Conservation (phyloP, 1,140 invertebrate genomes). For the Patella vulgata region DNA sequence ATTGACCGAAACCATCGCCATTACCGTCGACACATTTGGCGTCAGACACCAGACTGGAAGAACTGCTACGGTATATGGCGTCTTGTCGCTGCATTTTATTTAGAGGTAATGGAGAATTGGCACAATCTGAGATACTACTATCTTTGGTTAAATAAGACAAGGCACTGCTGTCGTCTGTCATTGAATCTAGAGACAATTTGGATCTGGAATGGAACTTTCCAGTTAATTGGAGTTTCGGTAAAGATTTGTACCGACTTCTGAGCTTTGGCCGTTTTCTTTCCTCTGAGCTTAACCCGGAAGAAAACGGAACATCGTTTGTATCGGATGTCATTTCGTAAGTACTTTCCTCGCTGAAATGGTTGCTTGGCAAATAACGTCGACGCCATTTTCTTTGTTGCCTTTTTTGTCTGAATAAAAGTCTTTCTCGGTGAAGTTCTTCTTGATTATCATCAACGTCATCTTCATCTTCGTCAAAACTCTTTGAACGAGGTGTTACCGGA, state of each 20-base stretch:
- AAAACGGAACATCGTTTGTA: not conserved
- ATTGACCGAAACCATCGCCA: not conserved
- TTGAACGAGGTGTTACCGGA: not conserved
- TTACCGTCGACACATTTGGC: conserved; percentile 2
- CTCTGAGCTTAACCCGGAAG: too few relatives aligned
- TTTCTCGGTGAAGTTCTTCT: not conserved
- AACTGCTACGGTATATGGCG: conserved; percentile 9
- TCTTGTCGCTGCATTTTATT: conserved; percentile 3
- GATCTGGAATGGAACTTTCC: not conserved
- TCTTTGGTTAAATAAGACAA: conserved; percentile 9
- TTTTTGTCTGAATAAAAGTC: conserved; percentile 7
- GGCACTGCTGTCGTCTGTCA: conserved; percentile 5
- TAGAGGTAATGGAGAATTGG: not conserved
- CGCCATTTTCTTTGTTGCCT: conserved; percentile 3
- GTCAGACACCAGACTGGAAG: conserved; percentile 10
- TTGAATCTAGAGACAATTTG: conserved; percentile 6
- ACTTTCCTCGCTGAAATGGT: not conserved
- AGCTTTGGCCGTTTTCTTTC: too few relatives aligned
- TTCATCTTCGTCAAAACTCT: conserved; percentile 4
- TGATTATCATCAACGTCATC: conserved; percentile 6
- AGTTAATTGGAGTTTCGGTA: too few relatives aligned
- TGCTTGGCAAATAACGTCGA: conserved; percentile 1
- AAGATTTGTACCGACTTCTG: too few relatives aligned
- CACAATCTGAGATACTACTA: conserved; percentile 8
- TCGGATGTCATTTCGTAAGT: not conserved